Evolutionary conservation across 2,113 vertebrate species (phyloP).

Genomic region (Phylloscopus trochilus): DNA sequence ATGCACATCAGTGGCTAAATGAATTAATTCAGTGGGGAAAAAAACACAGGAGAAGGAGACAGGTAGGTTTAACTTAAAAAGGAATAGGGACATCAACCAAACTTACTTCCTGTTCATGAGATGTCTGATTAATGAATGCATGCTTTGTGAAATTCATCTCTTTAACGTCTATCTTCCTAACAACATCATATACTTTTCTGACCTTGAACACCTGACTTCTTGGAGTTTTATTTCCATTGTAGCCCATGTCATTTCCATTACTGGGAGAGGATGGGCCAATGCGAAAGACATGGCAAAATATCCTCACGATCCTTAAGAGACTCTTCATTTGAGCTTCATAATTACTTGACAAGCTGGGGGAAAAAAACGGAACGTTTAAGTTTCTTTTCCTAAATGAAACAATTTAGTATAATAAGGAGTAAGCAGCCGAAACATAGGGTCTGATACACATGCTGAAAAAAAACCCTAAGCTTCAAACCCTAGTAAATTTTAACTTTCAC

Average conservation of each 20-base stretch:
- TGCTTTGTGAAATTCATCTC: constrained; percentile 78
- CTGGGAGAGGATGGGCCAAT: constrained; percentile 92
- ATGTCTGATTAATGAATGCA: constrained; percentile 75
- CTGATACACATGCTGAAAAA: background rate
- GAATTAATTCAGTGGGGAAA: background rate
- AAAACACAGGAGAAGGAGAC: constrained; percentile 20
- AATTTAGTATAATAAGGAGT: background rate
- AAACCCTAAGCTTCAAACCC: background rate
- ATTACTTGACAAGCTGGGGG: constrained; percentile 91
- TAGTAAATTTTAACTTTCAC: background rate
- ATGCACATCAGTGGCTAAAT: background rate
- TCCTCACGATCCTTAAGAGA: constrained; percentile 92
- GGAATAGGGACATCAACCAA: constrained; percentile 60
- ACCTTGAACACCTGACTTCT: constrained; percentile 99
- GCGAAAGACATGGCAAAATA: constrained; percentile 96
- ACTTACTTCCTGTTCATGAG: constrained; percentile 75
- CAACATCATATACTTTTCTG: constrained; percentile 78
- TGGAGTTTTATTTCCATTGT: constrained; percentile 98
- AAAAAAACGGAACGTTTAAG: constrained; percentile 45
- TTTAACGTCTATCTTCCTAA: constrained; percentile 80
- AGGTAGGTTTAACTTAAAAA: constrained; percentile 56
- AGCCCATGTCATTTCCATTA: constrained; percentile 96
- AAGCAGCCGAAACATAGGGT: background rate
- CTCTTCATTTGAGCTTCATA: constrained; percentile 99
- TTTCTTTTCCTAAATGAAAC: constrained; percentile 27